Conservation (phyloP, 92 coral and sea anemone species). For the Porites evermanni region DNA sequence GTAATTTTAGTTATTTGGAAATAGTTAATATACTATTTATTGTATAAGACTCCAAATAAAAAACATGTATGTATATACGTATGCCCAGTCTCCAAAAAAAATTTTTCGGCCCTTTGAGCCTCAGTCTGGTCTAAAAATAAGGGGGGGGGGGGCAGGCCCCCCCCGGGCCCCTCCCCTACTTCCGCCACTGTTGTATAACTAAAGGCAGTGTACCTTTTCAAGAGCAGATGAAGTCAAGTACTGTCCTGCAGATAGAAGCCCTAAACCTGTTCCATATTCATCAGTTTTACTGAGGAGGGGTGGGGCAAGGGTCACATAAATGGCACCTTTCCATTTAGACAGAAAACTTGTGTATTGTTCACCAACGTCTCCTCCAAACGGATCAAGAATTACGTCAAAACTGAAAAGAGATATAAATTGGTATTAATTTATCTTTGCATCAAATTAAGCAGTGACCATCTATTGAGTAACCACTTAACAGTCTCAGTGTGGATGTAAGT, state of each 20-base stretch:
- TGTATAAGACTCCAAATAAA: too few relatives aligned
- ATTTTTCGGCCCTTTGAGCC: too few relatives aligned
- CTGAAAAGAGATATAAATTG: constrained; percentile 35
- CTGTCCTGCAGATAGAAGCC: constrained; percentile 73
- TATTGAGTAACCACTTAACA: too few relatives aligned
- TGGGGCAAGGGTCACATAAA: constrained; percentile 78
- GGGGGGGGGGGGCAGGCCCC: too few relatives aligned
- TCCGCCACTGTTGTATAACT: too few relatives aligned
- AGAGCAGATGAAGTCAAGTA: constrained; percentile 63
- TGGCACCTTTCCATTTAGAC: constrained; percentile 64
- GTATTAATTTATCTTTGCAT: not conserved
- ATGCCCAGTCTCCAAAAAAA: too few relatives aligned
- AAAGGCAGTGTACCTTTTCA: constrained; percentile 49
- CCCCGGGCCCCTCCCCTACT: too few relatives aligned
- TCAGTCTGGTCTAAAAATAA: too few relatives aligned
- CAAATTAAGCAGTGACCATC: not conserved
- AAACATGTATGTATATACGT: too few relatives aligned
- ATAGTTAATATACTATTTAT: too few relatives aligned
- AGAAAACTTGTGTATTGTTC: constrained; percentile 41
- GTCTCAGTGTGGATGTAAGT: too few relatives aligned
- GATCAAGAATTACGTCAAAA: constrained; percentile 89
- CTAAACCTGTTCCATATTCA: constrained; percentile 74
- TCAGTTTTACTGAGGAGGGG: constrained; percentile 85
- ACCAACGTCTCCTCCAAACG: constrained; percentile 82
- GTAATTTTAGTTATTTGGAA: too few relatives aligned